phyloP scores from a whole-genome alignment of 2,797 vertebrate species.

The Gallinago nigripennis region DNA sequence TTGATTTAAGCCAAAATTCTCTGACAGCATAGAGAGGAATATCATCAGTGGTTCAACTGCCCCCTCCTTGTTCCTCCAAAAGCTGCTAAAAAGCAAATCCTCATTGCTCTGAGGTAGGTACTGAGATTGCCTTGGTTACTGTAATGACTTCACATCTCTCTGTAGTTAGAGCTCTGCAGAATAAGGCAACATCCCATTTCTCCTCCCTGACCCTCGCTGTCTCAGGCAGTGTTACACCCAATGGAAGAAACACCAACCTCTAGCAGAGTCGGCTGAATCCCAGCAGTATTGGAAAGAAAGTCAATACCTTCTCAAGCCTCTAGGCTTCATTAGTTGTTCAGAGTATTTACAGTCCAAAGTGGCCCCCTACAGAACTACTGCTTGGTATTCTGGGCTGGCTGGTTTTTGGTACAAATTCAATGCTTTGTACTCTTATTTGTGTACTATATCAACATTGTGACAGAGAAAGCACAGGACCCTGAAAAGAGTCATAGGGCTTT shows the following conservation, averaged over 20 bases:
- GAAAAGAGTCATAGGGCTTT: background rate
- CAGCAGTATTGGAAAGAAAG: background rate
- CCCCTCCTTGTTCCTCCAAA: background rate
- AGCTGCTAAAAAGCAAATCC: background rate
- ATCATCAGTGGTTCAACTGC: background rate
- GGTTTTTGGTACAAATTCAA: background rate
- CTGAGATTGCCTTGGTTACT: background rate
- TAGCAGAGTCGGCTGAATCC: background rate
- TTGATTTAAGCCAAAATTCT: background rate
- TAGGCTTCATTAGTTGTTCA: background rate
- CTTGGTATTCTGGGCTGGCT: background rate
- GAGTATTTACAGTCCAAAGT: background rate
- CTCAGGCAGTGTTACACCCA: background rate
- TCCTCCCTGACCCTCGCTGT: background rate
- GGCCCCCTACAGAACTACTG: background rate
- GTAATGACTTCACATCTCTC: background rate
- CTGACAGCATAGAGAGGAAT: background rate
- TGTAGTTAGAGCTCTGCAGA: background rate
- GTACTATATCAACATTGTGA: rapidly evolving
- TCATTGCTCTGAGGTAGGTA: background rate
- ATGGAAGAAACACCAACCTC: background rate
- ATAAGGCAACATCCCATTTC: background rate
- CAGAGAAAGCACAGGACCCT: background rate
- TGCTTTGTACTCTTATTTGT: background rate
- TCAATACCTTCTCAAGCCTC: background rate